Percentiles rank a stretch among this genome's conserved stretches.
These are phyloP conservation scores for Tupaia tana DNA, from an alignment of 2,113 vertebrate genomes.

Conservation along the genomic window DNA sequence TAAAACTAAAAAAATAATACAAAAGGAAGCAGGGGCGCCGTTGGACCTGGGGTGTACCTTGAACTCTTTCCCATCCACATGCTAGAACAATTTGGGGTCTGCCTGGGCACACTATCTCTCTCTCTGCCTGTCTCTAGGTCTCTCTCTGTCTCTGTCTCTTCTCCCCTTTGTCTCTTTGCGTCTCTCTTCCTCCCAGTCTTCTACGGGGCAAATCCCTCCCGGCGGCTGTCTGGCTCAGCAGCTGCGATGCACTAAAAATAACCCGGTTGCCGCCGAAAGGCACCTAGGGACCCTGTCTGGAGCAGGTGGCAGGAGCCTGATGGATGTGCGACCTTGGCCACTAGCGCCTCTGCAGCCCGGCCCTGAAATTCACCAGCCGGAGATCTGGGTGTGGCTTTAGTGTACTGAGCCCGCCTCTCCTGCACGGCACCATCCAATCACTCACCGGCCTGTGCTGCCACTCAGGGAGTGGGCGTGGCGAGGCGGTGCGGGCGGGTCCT, in stretches of 20 bases:
- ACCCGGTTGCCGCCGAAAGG: not conserved
- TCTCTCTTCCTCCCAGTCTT: not conserved
- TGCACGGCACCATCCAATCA: not conserved
- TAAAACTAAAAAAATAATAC: no score
- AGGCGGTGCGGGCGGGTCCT: not conserved
- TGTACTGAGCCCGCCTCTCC: not conserved
- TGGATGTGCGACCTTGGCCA: not conserved
- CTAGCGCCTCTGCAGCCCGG: not conserved
- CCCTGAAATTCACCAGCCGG: not conserved
- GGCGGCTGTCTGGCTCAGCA: constrained; percentile 28
- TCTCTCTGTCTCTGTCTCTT: not conserved
- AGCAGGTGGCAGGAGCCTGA: not conserved
- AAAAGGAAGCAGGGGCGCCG: not conserved
- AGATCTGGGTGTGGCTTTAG: not conserved
- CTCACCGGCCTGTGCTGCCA: not conserved
- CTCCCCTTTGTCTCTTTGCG: no score
- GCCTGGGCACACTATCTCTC: no score
- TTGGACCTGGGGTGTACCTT: not conserved
- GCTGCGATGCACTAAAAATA: constrained; percentile 58
- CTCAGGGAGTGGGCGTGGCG: not conserved
- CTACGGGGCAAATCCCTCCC: not conserved
- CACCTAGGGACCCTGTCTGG: not conserved
- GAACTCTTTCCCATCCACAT: not conserved
- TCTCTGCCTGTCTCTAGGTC: not conserved
- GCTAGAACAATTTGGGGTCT: not conserved